Conservation (phyloP, 2,888 invertebrate species). For the Macroteleia sp. region DNA sequence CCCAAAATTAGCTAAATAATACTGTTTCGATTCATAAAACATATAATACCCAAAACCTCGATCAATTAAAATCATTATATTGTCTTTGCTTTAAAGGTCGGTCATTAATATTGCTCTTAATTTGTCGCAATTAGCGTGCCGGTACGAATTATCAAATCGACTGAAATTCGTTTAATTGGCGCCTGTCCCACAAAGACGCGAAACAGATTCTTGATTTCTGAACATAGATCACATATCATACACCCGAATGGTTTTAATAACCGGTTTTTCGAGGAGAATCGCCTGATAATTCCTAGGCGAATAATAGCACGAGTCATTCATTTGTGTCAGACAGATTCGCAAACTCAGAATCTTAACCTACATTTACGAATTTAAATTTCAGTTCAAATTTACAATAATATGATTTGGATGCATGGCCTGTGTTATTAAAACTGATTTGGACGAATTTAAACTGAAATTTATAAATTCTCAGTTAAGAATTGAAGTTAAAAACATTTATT, state of each 20-base stretch:
- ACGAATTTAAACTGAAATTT: background rate
- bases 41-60: background rate
- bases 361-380: conserved; percentile 36
- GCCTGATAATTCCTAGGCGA: conserved; percentile 39
- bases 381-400: background rate
- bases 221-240: conserved; percentile 44
- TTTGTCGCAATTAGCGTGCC: conserved; percentile 33
- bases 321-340: conserved; percentile 21
- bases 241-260: conserved; percentile 47
- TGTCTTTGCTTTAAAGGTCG: conserved; percentile 8
- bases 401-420: background rate
- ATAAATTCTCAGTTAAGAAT: too few relatives aligned
- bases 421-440: conserved; percentile 13
- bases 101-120: conserved; percentile 36
- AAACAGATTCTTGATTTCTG: conserved; percentile 48
- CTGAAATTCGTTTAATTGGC: conserved; percentile 39
- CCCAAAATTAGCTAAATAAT: conserved; percentile 38
- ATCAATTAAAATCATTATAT: conserved; percentile 27
- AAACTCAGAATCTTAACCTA: conserved; percentile 34
- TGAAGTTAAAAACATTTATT: too few relatives aligned
- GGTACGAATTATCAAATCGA: conserved; percentile 21
- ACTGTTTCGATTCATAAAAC: background rate
- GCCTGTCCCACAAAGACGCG: conserved; percentile 33
- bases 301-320: conserved; percentile 41
- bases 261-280: conserved; percentile 27